These are phyloP conservation scores for Aspidoscelis tigris DNA, from an alignment of 2,113 vertebrate genomes.

Conservation along the genomic window DNA sequence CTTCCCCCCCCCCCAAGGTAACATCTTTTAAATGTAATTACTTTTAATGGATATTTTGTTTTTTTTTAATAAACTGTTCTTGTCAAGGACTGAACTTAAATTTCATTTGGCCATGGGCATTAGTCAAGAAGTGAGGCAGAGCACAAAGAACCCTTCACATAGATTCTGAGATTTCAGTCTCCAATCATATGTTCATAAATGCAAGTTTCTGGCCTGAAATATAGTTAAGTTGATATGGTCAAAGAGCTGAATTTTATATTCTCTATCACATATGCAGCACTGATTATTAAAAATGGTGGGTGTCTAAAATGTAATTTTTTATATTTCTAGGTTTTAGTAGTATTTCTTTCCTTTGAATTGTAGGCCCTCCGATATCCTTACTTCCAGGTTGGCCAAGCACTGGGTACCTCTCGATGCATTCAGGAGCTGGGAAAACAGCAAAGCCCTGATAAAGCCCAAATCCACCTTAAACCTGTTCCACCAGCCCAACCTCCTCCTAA, in stretches of 20 bases:
- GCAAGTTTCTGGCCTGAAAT: not conserved
- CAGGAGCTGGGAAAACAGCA: constrained; percentile 81
- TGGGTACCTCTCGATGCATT: constrained; percentile 81
- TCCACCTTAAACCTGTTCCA: constrained; percentile 81
- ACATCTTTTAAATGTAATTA: no score
- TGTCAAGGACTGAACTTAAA: no score
- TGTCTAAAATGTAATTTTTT: not conserved
- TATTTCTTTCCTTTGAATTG: constrained; percentile 48
- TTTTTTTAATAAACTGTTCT: no score
- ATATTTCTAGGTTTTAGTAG: constrained; percentile 9
- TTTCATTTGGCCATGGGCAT: no score
- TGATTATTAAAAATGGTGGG: not conserved
- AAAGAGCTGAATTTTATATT: not conserved
- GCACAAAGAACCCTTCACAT: not conserved
- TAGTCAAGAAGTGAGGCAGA: not conserved
- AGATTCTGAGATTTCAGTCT: not conserved
- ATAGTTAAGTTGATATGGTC: not conserved
- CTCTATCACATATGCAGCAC: not conserved
- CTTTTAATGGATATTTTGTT: no score
- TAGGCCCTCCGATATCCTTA: constrained; percentile 90
- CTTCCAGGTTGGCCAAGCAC: constrained; percentile 87
- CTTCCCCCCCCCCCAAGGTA: no score
- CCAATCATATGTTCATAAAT: not conserved
- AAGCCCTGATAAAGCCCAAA: constrained; percentile 75
- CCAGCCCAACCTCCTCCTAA: constrained; percentile 82